Evolutionary conservation across 2,888 invertebrate genomes (phyloP), one percentile per base, ranked within the genome.

Genomic region (Apamea monoglypha): DNA sequence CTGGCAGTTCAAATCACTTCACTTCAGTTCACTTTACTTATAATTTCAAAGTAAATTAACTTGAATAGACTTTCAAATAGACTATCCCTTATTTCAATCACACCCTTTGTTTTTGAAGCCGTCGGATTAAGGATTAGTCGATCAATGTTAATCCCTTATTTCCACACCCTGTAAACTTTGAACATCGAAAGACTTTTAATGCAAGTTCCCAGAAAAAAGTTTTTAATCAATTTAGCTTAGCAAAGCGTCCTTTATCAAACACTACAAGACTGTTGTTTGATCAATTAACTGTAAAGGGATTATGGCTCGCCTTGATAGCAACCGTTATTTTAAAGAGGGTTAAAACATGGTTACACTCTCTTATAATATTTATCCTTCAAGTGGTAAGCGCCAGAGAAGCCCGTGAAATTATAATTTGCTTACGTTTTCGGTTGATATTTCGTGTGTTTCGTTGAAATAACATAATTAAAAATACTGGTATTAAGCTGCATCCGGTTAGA

Each of bases 171-270:
- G 16, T 50, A 36, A 36, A 74, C 36, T 61, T 7, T 32, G 1
- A 67, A 76, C 44, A 25, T 10, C 56, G 18, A 10, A 50, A 18
- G n/a, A 64, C 16, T 63, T 44, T 36, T 47, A 36, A 1, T 32
- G 14, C 4, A 6, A 29, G 2, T 47, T 61, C 16, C 0, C 50
- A 21, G 25, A 53, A 53, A 76, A 67, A 83, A 53, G 36, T 61
- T 78, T 83, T 83, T 44, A 70, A 81, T 79, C 32, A 50, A 84
- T 84, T 81, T 50, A 66, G 79, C 69, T 70, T 81, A 64, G 5
- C 59, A 53, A 25, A 29, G 10, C n/a, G 29, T 44, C 53, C 44
- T 18, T 82, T 76, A 80, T 53, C 61, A 53, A 68, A 82, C 29
- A 36, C 18, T 16, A 50, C 61, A 59, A 70, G 64, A 12, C 47